Percentiles rank a stretch among this genome's conserved stretches.
phyloP scores from a whole-genome alignment of 2,888 invertebrate species.

The Apocheima hispidaria region DNA sequence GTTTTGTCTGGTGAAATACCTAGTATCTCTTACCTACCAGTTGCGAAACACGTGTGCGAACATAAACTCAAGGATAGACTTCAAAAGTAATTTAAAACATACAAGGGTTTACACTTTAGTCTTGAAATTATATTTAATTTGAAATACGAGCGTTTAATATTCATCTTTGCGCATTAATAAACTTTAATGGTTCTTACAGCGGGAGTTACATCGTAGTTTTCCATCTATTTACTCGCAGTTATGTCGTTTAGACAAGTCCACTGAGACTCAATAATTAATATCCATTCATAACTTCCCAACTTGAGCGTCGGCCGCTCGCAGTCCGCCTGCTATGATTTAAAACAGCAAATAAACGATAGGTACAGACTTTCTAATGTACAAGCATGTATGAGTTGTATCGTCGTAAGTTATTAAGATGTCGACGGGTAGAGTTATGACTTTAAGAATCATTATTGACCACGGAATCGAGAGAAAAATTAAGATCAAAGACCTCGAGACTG shows the following conservation, averaged over 20 bases:
- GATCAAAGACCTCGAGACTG: neutral
- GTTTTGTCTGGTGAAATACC: conserved; percentile 53
- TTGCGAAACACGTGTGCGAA: conserved; percentile 38
- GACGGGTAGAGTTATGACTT: conserved; percentile 56
- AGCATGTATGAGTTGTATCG: conserved; percentile 59
- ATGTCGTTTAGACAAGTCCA: conserved; percentile 26
- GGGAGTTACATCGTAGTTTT: conserved; percentile 23
- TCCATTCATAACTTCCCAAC: conserved; percentile 32
- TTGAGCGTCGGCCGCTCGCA: conserved; percentile 23
- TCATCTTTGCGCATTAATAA: conserved; percentile 23
- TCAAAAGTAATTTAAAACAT: conserved; percentile 39
- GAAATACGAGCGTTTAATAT: conserved; percentile 25
- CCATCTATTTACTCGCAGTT: conserved; percentile 22
- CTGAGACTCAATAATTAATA: conserved; percentile 27
- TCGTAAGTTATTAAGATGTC: conserved; percentile 63
- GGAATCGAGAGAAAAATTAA: neutral
- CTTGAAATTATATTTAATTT: conserved; percentile 16
- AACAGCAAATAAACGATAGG: conserved; percentile 58
- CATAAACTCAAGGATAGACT: conserved; percentile 34
- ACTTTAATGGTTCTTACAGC: conserved; percentile 14
- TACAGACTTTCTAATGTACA: conserved; percentile 57
- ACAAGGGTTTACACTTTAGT: conserved; percentile 37
- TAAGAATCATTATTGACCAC: conserved; percentile 32
- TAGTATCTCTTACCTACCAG: conserved; percentile 36
- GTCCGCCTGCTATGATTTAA: conserved; percentile 61